Evolutionary conservation across 2,888 invertebrate genomes (phyloP).

Genomic region (Cheilosia vulpina): DNA sequence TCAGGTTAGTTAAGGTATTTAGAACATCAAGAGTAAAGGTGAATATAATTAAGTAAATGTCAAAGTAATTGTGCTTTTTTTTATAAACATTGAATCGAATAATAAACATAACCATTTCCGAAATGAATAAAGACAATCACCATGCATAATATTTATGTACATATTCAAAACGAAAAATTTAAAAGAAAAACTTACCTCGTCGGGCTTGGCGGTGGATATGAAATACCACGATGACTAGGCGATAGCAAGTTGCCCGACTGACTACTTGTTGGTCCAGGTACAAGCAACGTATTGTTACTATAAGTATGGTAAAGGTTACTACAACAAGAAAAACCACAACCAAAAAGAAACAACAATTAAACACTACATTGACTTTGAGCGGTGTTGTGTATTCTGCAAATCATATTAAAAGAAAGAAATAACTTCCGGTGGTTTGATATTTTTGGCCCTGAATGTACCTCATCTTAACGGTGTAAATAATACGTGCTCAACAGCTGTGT

Average conservation of each 20-base stretch:
- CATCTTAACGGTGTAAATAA: background rate
- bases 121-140: constrained; percentile 69
- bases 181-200: constrained; percentile 82
- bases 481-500: background rate
- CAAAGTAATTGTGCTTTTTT: background rate
- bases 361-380: constrained; percentile 71
- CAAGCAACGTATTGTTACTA: constrained; percentile 85
- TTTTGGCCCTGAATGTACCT: constrained; percentile 26
- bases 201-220: constrained; percentile 93
- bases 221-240: constrained; percentile 89
- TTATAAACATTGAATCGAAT: background rate
- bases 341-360: constrained; percentile 74
- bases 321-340: constrained; percentile 76
- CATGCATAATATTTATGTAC: constrained; percentile 42
- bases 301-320: constrained; percentile 83
- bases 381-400: constrained; percentile 65
- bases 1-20: background rate
- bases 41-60: constrained; percentile 4
- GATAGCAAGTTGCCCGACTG: constrained; percentile 84
- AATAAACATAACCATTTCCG: constrained; percentile 34
- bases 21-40: constrained; percentile 26
- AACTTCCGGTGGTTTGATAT: constrained; percentile 16
- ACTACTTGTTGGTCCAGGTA: constrained; percentile 84
- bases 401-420: constrained; percentile 32
- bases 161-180: constrained; percentile 1